Evolutionary conservation across 2,113 vertebrate species (phyloP), one percentile per base, ranked within the genome.

Genomic region (Semicossyphus pulcher): DNA sequence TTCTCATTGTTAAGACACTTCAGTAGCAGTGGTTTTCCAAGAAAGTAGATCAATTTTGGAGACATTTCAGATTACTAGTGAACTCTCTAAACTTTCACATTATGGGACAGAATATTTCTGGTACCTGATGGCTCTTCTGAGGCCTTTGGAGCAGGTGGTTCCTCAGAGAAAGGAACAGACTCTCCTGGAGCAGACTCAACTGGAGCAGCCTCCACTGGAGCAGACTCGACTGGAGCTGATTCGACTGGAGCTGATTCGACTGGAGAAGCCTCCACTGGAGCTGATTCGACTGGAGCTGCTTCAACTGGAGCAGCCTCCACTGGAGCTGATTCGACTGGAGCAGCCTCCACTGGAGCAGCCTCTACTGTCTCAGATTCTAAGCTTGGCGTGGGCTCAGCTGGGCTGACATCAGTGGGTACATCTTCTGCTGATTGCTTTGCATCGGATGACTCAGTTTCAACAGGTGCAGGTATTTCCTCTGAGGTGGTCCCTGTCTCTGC

Each of bases 101-200:
- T 20, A 14, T 4, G 2, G 0, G 10, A 4, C 5, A 36, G 26
- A 34, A 23, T 11, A 47, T 45, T 11, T 44, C 3, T 76, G 14
- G 3, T 85, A 89, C 88, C 90, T 89, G 56, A 23, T 67, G 66
- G 47, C 21, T 75, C 34, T 0, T 67, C 42, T 54, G 66, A 68
- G 9, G 61, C n/a, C 25, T 75, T n/a, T 18, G 53, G 1, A 52
- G 37, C 34, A 42, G 72, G 29, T 9, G 44, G 47, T 58, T 74
- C 85, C 51, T 69, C 45, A 26, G 54, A 18, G 18, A 52, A 41
- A 51, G 64, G 49, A 31, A 14, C 10, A 1, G 7, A 20, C 18
- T 71, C 44, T 9, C 21, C 20, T 3, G 60, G 41, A 10, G 57
- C 29, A 4, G 49, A 6, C 52, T 82, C 48, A 0, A 18, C 60